Evolutionary conservation across 2,113 vertebrate species (phyloP).

Genomic region (Malaclemys terrapin): DNA sequence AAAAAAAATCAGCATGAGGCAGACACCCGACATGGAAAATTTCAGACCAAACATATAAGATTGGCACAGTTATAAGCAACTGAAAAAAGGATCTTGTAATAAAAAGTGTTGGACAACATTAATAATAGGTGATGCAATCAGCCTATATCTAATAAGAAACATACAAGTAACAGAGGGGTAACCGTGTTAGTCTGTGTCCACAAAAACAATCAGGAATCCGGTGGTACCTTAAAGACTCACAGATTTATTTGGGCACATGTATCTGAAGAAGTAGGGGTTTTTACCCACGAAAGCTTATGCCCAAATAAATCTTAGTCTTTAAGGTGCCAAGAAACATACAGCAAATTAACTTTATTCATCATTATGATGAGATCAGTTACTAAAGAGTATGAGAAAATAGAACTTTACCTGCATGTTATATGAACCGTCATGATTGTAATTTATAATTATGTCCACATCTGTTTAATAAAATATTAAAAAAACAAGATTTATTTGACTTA

Average conservation of each 20-base stretch:
- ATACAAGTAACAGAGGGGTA: too few relatives aligned
- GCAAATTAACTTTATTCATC: not conserved
- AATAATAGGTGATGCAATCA: not conserved
- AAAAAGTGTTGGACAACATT: not conserved
- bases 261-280: too few relatives aligned
- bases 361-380: not conserved
- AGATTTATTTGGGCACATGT: too few relatives aligned
- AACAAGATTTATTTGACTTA: not conserved
- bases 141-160: not conserved
- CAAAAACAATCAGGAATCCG: too few relatives aligned
- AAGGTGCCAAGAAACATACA: not conserved
- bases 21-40: not conserved
- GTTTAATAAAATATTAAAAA: conserved; percentile 45
- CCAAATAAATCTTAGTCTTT: too few relatives aligned
- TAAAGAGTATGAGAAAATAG: not conserved
- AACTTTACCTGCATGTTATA: conserved; percentile 92
- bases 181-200: too few relatives aligned
- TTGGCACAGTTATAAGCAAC: not conserved
- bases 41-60: not conserved
- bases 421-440: conserved; percentile 88
- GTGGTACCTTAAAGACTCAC: too few relatives aligned
- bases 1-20: not conserved
- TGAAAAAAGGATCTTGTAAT: not conserved
- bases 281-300: too few relatives aligned
- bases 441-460: conserved; percentile 87